Conservation (phyloP, 2,113 vertebrate species). For the Bothrops jararaca region DNA sequence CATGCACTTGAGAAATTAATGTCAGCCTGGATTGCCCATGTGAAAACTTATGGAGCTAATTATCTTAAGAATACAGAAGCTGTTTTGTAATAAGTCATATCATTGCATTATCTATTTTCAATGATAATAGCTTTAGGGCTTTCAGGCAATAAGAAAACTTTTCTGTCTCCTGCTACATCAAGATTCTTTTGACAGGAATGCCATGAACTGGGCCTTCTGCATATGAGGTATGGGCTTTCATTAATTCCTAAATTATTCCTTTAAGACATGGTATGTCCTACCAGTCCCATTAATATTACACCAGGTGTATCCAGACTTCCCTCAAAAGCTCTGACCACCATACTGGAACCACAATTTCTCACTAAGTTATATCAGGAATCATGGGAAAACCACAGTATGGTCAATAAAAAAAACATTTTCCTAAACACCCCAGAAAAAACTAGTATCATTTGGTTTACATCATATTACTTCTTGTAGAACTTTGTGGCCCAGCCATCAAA, state of each 20-base stretch:
- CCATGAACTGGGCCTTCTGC: background rate
- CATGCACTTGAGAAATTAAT: background rate
- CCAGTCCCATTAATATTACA: background rate
- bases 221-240: background rate
- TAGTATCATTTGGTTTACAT: background rate
- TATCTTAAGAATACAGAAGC: background rate
- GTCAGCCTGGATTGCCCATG: background rate
- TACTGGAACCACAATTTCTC: background rate
- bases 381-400: background rate
- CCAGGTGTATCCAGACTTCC: background rate
- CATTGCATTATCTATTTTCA: background rate
- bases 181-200: background rate
- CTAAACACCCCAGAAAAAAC: background rate
- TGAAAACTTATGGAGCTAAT: background rate
- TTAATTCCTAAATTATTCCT: background rate
- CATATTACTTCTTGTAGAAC: background rate
- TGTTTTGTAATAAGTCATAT: background rate
- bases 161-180: background rate
- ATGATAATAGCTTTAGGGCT: background rate
- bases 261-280: background rate
- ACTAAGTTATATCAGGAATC: background rate
- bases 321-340: background rate
- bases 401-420: background rate
- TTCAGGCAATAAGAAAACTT: background rate
- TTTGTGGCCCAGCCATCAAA: background rate